phyloP scores from a whole-genome alignment of 2,888 invertebrate species.

The Melolontha melolontha region DNA sequence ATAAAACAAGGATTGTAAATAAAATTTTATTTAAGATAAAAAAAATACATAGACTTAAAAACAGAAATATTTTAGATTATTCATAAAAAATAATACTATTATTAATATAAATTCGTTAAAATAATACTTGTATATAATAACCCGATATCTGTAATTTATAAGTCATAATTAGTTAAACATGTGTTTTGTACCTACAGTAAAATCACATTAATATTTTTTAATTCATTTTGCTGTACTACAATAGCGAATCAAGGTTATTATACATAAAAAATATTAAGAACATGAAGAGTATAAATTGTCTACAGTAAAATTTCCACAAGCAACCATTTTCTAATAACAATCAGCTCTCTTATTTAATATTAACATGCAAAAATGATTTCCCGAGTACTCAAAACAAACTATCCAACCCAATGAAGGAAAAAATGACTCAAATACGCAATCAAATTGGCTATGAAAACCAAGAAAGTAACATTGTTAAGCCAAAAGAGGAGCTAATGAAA shows the following conservation, averaged over 20 bases:
- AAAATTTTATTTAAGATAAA: background rate
- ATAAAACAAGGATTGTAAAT: background rate
- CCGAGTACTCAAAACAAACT: too few relatives aligned
- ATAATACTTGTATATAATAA: conserved; percentile 2
- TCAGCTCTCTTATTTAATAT: too few relatives aligned
- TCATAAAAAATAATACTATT: conserved; percentile 5
- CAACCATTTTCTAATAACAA: too few relatives aligned
- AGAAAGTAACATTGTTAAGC: too few relatives aligned
- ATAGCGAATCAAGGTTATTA: conserved; percentile 4
- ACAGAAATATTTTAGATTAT: conserved; percentile 8
- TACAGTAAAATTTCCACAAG: too few relatives aligned
- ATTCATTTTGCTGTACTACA: background rate
- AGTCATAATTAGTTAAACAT: background rate
- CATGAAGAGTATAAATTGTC: background rate
- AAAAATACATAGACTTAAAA: conserved; percentile 9
- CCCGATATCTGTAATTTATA: background rate
- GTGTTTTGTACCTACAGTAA: background rate
- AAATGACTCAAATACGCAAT: too few relatives aligned
- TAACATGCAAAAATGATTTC: too few relatives aligned
- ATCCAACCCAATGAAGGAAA: too few relatives aligned
- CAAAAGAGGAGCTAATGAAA: too few relatives aligned
- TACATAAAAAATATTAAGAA: too few relatives aligned
- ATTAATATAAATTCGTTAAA: background rate
- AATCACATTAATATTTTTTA: background rate
- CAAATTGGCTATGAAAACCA: too few relatives aligned